Evolutionary conservation across 1,140 invertebrate species (phyloP), one percentile per base, ranked within the genome.

Genomic region (Drosophila prosaltans): DNA sequence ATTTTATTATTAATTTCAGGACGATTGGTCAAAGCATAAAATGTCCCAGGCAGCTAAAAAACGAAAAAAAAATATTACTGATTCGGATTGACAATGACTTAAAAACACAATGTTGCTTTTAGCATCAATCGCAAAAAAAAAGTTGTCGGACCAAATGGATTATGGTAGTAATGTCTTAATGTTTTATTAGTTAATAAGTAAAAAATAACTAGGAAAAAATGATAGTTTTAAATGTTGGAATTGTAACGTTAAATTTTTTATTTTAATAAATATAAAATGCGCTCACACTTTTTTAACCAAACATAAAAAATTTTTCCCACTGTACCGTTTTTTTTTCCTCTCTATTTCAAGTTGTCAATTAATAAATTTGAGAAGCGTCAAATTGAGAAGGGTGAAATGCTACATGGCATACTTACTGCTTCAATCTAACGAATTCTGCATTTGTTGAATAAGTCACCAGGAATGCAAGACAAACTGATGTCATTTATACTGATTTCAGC

Each of bases 21-120:
- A 92, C 54, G 91, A 92, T 71, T 92, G 91, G 90, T 83, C 91
- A 1, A 92, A 92, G 68, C 77, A 81, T 41, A 92, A 92, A 90
- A 80, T 81, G 9, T 67, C 78, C 11, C 91, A 91, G 65, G 73
- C 88, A 36, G 78, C 91, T 21, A 92, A 92, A 55, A 92, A 91
- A 66, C 72, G 91, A 26, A 92, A 92, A 85, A 92, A 92, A 81
- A 72, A 71, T 5, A 74, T 85, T 2, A 92, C 91, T 74, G 92
- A 92, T 74, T 92, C 92, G 58, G 92, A 92, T 73, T 92, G 91
- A 92, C 89, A 90, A 65, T 80, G 66, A 70, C 60, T 36, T 5
- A 6, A 6, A 83, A 69, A 57, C 55, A 72, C 60, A 71, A 68
- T 51, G 41, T 57, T 40, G 24, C 36, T 62, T 45, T 59, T 73